Evolutionary conservation across 1,140 invertebrate species (phyloP), one percentile per base, ranked within the genome.

Genomic region (Ectropis grisescens): DNA sequence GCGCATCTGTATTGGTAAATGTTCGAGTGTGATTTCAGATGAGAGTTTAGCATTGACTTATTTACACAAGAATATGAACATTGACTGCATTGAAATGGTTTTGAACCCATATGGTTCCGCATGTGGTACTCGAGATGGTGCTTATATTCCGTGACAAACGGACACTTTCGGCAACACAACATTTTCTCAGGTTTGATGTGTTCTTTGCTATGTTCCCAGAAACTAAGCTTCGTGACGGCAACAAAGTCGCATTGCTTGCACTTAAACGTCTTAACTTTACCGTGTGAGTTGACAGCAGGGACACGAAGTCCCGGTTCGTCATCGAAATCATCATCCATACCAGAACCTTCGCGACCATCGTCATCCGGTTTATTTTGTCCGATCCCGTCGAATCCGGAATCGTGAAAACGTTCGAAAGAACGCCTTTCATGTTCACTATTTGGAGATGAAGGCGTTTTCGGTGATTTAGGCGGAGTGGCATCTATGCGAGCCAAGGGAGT

Each of bases 11-110:
- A 99, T 58, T 98, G 97, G 60, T 99, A 99, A 0, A 98, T 83
- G 42, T 94, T 96, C 0, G 96, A 98, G 71, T 99, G 98, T 0
- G 95, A 98, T 68, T 99, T 99, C 54, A 98, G 87, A 60, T 99
- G 98, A 0, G 95, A 98, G 66, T 98, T 99, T 7, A 99, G 84
- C 98, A 99, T 99, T 0, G 97, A 99, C 67, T 99, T 99, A 81
- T 98, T 99, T 2, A 99, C 97, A 64, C 98, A 99, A 0, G 90
- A 88, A 59, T 98, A 98, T 8, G 87, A 85, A 75, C 96, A 98
- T 53, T 97, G 92, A 30, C 87, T 84, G 72, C 98, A 99, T 62
- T 97, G 95, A 84, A 96, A 99, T 0, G 98, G 98, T 59, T 99
- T 99, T 0, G 92, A 93, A 4, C 96, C 95, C 50, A 91, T 89